Percentiles rank a stretch among this genome's conserved stretches.
Conservation (phyloP, 2,113 vertebrate species). For the Oxyruncus cristatus region DNA sequence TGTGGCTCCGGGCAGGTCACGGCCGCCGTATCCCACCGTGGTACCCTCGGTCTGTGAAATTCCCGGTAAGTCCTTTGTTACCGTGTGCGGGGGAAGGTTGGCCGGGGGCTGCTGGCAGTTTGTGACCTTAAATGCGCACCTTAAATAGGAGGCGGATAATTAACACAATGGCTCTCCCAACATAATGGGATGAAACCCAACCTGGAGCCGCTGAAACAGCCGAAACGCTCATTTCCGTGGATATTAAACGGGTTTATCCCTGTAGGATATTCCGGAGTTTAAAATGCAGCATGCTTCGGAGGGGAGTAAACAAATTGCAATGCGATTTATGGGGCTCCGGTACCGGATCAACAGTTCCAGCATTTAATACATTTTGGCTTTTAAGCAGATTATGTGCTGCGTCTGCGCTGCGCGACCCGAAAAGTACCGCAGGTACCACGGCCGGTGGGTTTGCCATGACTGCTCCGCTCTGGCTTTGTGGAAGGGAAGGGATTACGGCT, state of each 20-base stretch:
- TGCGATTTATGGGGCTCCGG: not conserved
- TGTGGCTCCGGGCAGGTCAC: constrained; percentile 64
- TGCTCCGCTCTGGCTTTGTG: constrained; percentile 17
- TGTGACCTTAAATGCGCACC: not conserved
- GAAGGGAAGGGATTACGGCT: constrained; percentile 15
- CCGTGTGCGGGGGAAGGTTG: not conserved
- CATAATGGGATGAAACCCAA: constrained; percentile 47
- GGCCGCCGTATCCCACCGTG: constrained; percentile 53
- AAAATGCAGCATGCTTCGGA: constrained; percentile 21
- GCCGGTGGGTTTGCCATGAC: not conserved
- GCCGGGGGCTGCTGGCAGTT: not conserved
- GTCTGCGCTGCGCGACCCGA: not conserved
- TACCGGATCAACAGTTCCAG: not conserved
- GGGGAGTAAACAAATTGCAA: constrained; percentile 47
- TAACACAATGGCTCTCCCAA: constrained; percentile 56
- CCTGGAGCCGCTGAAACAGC: constrained; percentile 16
- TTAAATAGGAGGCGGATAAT: not conserved
- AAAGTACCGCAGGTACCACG: constrained; percentile 45
- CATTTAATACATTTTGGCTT: constrained; percentile 46
- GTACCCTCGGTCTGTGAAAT: constrained; percentile 35
- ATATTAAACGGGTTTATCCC: constrained; percentile 67
- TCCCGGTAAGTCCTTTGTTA: constrained; percentile 75
- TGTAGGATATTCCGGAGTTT: constrained; percentile 61
- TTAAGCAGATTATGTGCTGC: constrained; percentile 39
- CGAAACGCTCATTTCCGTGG: constrained; percentile 61